Evolutionary conservation across 2,113 vertebrate species (phyloP).

Genomic region (Tachysurus fulvidraco): DNA sequence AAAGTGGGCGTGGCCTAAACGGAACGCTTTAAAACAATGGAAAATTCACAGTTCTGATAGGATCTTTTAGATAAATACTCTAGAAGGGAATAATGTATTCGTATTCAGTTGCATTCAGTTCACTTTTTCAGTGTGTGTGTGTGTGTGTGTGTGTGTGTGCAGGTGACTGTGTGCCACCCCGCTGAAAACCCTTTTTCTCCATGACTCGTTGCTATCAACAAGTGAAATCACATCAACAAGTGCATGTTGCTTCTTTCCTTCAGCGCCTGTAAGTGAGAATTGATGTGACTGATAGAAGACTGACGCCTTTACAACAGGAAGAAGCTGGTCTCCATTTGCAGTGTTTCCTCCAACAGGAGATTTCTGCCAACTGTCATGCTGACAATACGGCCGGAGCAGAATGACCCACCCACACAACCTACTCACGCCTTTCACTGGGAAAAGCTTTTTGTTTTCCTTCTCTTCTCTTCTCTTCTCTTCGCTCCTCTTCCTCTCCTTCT

Average conservation of each 20-base stretch:
- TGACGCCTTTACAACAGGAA: constrained; percentile 36
- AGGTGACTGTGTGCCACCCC: neutral
- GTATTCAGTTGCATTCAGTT: neutral
- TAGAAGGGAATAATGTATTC: neutral
- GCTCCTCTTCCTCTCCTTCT: too few species aligned
- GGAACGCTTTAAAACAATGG: neutral
- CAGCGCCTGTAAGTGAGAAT: constrained; percentile 22
- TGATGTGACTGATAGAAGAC: constrained; percentile 40
- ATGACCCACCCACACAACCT: constrained; percentile 42
- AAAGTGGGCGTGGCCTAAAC: neutral
- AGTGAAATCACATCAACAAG: constrained; percentile 40
- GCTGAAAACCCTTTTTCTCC: neutral
- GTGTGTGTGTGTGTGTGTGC: neutral
- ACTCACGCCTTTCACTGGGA: neutral
- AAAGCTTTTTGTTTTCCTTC: constrained; percentile 8
- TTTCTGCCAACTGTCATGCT: constrained; percentile 49
- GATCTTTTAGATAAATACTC: too few species aligned
- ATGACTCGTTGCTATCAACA: constrained; percentile 28
- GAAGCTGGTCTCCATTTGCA: constrained; percentile 47
- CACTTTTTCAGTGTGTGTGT: too few species aligned
- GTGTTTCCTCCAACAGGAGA: constrained; percentile 44
- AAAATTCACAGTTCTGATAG: neutral
- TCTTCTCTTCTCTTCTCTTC: neutral
- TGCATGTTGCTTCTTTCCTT: constrained; percentile 1
- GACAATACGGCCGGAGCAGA: constrained; percentile 46